phyloP scores from a whole-genome alignment of 1,140 invertebrate species.

The Dysdera silvatica region DNA sequence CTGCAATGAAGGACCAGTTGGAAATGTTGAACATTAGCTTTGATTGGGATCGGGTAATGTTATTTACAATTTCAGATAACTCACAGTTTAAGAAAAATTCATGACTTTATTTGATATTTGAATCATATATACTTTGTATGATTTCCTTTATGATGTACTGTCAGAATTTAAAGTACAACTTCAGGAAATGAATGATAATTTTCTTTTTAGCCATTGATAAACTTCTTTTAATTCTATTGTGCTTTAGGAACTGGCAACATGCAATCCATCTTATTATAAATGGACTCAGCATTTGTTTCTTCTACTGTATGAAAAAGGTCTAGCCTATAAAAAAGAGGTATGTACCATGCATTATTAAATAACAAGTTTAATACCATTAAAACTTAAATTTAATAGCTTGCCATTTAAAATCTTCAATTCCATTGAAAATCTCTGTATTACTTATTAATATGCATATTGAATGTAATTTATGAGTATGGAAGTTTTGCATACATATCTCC shows the following conservation, averaged over 20 bases:
- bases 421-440: background rate
- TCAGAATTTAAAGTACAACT: too few relatives aligned
- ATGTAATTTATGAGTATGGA: too few relatives aligned
- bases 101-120: background rate
- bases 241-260: conserved; percentile 52
- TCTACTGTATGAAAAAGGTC: conserved; percentile 71
- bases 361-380: too few relatives aligned
- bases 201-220: too few relatives aligned
- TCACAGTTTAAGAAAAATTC: too few relatives aligned
- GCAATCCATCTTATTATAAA: conserved; percentile 50
- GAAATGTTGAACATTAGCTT: conserved; percentile 73
- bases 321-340: conserved; percentile 80
- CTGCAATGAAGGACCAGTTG: conserved; percentile 81
- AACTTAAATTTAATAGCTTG: too few relatives aligned
- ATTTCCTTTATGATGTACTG: too few relatives aligned
- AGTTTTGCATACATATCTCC: too few relatives aligned
- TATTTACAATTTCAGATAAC: too few relatives aligned
- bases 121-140: too few relatives aligned
- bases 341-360: conserved; percentile 33
- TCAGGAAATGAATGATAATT: too few relatives aligned
- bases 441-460: background rate
- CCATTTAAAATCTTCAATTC: background rate
- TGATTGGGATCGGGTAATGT: conserved; percentile 92
- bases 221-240: too few relatives aligned
- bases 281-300: conserved; percentile 97